Evolutionary conservation across 2,113 vertebrate species (phyloP), one percentile per base, ranked within the genome.

Genomic region (Machaerirhynchus nigripectus): DNA sequence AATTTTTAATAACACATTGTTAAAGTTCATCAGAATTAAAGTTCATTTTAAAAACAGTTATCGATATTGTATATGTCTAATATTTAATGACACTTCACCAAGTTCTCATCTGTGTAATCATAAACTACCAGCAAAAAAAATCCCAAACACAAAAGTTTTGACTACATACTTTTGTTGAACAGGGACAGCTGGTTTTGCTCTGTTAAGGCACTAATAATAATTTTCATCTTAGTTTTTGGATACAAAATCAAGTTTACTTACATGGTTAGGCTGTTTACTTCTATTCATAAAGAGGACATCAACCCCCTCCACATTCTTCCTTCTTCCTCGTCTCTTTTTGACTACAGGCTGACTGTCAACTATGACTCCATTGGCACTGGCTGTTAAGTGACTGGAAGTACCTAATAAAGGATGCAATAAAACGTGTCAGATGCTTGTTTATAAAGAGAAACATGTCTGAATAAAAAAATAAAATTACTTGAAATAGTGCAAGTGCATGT

Each of bases 231-330:
- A 18, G 23, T 59, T 42, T 84, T 37, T 50, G 14, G 24, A 59
- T 27, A 46, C 0, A 76, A 60, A 77, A 82, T 74, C 7, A 46
- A 33, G 18, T 91, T 81, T 89, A 98, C 97, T 98, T 97, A 99
- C 99, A 93, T 99, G 98, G 81, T 99, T 99, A 67, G 98, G 93
- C 74, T 97, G 97, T 96, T 98, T 98, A 95, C 91, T 99, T 97
- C 93, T 98, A 87, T 99, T 99, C 97, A 99, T 98, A 91, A 99
- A 99, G 68, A 99, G 98, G 59, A 99, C 97, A 97, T 99, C 99
- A 96, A 99, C 98, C 40, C 99, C 99, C 94, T 99, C 99, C 52
- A 99, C 99, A 15, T 99, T 99, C 98, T 99, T 99, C 92, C 99
- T 99, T 89, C 99, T 98, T 73, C 99, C 99, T 84, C 99, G 98